Evolutionary conservation across 2,797 vertebrate species (phyloP).

Genomic region (Emydoidea blandingii): DNA sequence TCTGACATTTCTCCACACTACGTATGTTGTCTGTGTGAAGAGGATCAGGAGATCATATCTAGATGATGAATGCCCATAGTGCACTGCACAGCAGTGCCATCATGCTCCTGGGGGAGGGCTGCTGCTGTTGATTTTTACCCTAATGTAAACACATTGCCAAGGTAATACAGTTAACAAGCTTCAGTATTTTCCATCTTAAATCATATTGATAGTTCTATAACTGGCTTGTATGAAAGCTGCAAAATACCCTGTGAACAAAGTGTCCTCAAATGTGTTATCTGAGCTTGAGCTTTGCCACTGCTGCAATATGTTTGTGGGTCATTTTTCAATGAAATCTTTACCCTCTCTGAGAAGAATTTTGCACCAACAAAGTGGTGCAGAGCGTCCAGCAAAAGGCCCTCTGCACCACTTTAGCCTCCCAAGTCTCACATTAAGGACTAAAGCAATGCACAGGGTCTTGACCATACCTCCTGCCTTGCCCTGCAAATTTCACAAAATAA

Average conservation of each 20-base stretch:
- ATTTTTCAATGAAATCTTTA: background rate
- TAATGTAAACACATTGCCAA: background rate
- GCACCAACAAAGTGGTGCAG: background rate
- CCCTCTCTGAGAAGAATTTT: background rate
- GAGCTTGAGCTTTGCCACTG: background rate
- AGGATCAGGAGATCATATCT: background rate
- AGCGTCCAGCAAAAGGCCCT: background rate
- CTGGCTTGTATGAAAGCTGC: constrained; percentile 52
- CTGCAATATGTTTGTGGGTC: background rate
- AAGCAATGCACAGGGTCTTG: background rate
- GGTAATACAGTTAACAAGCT: constrained; percentile 56
- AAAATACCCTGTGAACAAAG: background rate
- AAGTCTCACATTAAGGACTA: background rate
- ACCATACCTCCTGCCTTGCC: background rate
- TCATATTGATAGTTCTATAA: constrained; percentile 65
- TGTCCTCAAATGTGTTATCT: background rate
- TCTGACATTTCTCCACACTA: background rate
- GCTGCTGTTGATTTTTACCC: background rate
- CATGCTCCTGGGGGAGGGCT: background rate
- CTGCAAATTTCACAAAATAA: background rate
- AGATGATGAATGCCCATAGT: background rate
- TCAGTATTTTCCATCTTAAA: constrained; percentile 69
- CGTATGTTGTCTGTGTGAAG: background rate
- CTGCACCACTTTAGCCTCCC: background rate
- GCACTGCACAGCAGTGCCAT: background rate